phyloP scores from a whole-genome alignment of 2,888 invertebrate species.

The Mesorhabditis sp. region DNA sequence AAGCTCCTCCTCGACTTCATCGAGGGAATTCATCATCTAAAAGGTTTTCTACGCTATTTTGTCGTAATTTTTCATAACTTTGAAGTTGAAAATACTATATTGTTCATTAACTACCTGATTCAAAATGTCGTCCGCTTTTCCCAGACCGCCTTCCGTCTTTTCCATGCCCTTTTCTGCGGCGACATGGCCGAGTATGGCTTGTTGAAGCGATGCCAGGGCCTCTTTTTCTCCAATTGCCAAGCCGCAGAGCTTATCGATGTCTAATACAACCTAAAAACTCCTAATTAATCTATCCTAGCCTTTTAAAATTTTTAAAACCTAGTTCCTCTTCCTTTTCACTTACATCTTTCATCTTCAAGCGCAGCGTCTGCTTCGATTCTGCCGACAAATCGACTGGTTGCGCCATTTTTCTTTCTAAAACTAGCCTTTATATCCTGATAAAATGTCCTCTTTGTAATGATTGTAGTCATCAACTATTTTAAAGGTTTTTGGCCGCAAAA shows the following conservation, averaged over 20 bases:
- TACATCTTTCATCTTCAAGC: neutral
- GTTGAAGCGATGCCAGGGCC: neutral
- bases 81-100: too few species aligned
- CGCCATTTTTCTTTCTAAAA: neutral
- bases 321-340: neutral
- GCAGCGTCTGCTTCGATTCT: neutral
- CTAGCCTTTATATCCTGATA: neutral
- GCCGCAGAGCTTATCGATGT: constrained; percentile 1
- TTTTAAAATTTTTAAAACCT: too few species aligned
- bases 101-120: neutral
- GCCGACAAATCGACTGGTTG: constrained; percentile 8
- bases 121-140: neutral
- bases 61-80: too few species aligned
- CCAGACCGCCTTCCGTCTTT: neutral
- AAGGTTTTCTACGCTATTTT: neutral
- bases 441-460: too few species aligned
- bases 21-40: neutral
- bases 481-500: too few species aligned
- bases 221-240: neutral
- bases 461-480: too few species aligned
- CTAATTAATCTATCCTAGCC: too few species aligned
- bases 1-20: neutral
- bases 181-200: neutral
- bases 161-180: constrained; percentile 1
- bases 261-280: neutral